A percentile compares a stretch with the other conserved stretches of the same genome.
These are phyloP conservation scores for Stichodactyla helianthus DNA, from an alignment of 64 coral and sea anemone genomes.

Conservation along the genomic window DNA sequence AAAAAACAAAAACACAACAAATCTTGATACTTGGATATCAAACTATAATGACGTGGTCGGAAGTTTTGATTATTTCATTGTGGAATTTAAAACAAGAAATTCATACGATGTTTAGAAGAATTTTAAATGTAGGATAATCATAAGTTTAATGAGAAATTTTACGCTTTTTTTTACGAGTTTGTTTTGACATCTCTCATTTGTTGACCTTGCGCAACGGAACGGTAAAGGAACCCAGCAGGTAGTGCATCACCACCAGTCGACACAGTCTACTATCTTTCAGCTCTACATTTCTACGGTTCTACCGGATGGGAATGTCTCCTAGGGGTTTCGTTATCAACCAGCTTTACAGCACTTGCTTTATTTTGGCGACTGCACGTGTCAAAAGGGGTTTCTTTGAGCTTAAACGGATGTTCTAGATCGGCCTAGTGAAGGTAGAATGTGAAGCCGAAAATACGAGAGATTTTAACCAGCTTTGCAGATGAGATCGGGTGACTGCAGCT, in stretches of 20 bases:
- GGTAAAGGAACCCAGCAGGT: not conserved
- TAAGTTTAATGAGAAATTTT: not conserved
- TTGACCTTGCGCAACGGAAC: not conserved
- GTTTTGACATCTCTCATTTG: not conserved
- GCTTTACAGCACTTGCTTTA: not conserved
- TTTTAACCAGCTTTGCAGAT: not conserved
- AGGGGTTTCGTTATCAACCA: not conserved
- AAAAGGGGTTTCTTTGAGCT: not conserved
- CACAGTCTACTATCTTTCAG: too few relatives aligned
- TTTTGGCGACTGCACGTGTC: not conserved
- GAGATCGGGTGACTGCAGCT: not conserved
- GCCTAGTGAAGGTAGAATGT: not conserved
- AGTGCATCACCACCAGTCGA: not conserved
- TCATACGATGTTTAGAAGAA: not conserved
- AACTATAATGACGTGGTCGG: not conserved
- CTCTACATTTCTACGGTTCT: too few relatives aligned
- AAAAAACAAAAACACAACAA: not conserved
- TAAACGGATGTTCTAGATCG: not conserved
- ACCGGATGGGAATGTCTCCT: not conserved
- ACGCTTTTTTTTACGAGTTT: not conserved
- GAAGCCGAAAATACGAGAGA: not conserved
- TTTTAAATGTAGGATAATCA: not conserved
- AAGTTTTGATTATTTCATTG: not conserved
- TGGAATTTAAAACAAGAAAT: not conserved
- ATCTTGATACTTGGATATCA: not conserved